Percentiles rank a stretch among this genome's conserved stretches.
Evolutionary conservation across 2,113 vertebrate species (phyloP).

Genomic region (Diphyllodes magnificus): DNA sequence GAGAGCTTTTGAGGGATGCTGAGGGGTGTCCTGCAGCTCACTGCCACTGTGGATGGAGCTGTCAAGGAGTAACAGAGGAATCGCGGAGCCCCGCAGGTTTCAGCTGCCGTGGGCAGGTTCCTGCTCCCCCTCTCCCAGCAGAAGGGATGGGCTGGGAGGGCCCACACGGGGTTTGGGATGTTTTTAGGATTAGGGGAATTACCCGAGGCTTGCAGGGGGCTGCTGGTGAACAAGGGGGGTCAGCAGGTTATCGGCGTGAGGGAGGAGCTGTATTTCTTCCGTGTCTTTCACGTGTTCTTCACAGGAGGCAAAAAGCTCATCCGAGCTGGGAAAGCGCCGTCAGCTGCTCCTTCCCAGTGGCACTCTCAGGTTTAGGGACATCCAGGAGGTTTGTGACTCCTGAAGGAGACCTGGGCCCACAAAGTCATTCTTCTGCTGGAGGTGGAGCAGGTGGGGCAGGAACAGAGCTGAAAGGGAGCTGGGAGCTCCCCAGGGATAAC

Average conservation of each 20-base stretch:
- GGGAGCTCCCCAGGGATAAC: background rate
- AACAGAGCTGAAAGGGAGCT: constrained; percentile 7
- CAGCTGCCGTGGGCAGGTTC: background rate
- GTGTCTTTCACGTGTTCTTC: too few species aligned
- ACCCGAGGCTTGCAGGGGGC: background rate
- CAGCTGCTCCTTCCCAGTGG: background rate
- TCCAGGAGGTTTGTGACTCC: background rate
- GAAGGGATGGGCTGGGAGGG: background rate
- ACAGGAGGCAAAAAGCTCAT: background rate
- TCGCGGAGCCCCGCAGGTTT: rapidly evolving
- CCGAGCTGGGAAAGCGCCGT: background rate
- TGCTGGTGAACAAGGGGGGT: background rate
- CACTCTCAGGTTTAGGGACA: background rate
- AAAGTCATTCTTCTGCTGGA: background rate
- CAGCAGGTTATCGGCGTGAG: background rate
- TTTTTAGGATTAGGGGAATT: constrained; percentile 38
- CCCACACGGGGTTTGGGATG: background rate
- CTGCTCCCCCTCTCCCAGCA: background rate
- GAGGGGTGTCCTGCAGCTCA: too few species aligned
- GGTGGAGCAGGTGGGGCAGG: background rate
- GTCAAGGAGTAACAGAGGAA: background rate
- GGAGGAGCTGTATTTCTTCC: background rate
- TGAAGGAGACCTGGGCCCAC: background rate
- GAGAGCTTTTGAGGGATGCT: background rate
- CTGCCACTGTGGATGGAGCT: rapidly evolving